A percentile compares a stretch with the other conserved stretches of the same genome.
phyloP scores from a whole-genome alignment of 2,888 invertebrate species.

The Microdon myrmicae region DNA sequence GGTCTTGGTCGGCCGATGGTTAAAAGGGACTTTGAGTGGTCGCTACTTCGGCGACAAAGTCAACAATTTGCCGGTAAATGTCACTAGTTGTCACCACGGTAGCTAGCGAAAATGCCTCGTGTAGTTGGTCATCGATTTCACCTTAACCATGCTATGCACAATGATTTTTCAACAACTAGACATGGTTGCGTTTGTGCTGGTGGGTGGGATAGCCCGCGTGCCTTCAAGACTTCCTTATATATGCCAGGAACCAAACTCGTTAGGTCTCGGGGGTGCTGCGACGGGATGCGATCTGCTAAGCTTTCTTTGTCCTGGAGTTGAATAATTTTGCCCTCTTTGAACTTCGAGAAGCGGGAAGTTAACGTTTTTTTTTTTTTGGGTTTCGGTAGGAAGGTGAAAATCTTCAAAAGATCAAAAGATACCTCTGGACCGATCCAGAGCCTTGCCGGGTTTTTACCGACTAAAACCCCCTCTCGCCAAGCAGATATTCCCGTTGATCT shows the following conservation, averaged over 20 bases:
- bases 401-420: too few species aligned
- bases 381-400: too few species aligned
- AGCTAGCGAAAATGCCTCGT: neutral
- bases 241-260: slow-evolving; percentile 7
- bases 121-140: slow-evolving; percentile 1
- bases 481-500: too few species aligned
- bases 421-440: too few species aligned
- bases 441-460: too few species aligned
- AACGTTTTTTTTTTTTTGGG: too few species aligned
- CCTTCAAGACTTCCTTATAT: slow-evolving; percentile 5
- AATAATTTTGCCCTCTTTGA: too few species aligned
- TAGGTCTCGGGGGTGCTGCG: slow-evolving; percentile 9
- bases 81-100: neutral
- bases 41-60: slow-evolving; percentile 2
- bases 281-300: slow-evolving; percentile 6
- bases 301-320: too few species aligned
- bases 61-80: neutral
- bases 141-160: neutral
- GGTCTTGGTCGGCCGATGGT: neutral
- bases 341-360: too few species aligned
- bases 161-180: slow-evolving; percentile 1
- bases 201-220: slow-evolving; percentile 3
- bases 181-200: slow-evolving; percentile 6
- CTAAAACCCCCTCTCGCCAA: too few species aligned
- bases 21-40: neutral